Evolutionary conservation across 2,888 invertebrate genomes (phyloP).

Genomic region (Oscheius myriophilus): DNA sequence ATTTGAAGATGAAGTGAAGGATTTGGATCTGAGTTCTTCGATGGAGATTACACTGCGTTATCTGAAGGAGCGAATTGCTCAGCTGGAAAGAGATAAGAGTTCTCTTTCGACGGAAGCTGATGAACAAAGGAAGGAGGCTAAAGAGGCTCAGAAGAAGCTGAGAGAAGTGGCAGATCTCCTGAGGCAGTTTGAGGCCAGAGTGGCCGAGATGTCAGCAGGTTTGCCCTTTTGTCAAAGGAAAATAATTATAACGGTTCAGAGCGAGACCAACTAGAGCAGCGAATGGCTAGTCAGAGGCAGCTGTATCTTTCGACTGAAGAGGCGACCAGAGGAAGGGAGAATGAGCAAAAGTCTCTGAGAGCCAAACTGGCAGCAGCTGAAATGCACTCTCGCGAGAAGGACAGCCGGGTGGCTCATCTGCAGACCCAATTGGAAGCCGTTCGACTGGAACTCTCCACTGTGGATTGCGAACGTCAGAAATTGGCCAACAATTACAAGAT

Average conservation of each 20-base stretch:
- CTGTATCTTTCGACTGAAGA: slow-evolving; percentile 56
- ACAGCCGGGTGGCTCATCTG: slow-evolving; percentile 45
- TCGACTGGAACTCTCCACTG: slow-evolving; percentile 26
- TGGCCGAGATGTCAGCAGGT: slow-evolving; percentile 3
- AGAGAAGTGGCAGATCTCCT: slow-evolving; percentile 17
- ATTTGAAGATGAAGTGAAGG: slow-evolving; percentile 24
- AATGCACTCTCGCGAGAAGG: slow-evolving; percentile 54
- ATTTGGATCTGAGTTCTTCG: slow-evolving; percentile 43
- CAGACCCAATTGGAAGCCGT: slow-evolving; percentile 37
- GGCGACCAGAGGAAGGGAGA: slow-evolving; percentile 42
- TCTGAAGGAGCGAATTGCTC: slow-evolving; percentile 50
- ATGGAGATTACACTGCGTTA: slow-evolving; percentile 50
- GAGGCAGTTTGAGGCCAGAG: slow-evolving; percentile 11
- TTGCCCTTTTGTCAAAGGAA: too few relatives aligned
- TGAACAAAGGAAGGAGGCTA: slow-evolving; percentile 1
- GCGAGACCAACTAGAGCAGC: slow-evolving; percentile 41
- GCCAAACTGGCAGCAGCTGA: slow-evolving; percentile 45
- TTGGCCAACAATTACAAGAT: slow-evolving; percentile 13
- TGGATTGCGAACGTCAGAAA: slow-evolving; percentile 31
- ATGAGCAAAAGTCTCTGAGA: slow-evolving; percentile 42
- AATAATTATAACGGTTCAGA: too few relatives aligned
- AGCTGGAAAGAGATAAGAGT: slow-evolving; percentile 46
- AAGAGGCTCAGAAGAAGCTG: slow-evolving; percentile 5
- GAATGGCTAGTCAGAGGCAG: slow-evolving; percentile 50
- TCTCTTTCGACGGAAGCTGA: slow-evolving; percentile 11